phyloP scores from a whole-genome alignment of 2,888 invertebrate species.

The Erebia epiphron region DNA sequence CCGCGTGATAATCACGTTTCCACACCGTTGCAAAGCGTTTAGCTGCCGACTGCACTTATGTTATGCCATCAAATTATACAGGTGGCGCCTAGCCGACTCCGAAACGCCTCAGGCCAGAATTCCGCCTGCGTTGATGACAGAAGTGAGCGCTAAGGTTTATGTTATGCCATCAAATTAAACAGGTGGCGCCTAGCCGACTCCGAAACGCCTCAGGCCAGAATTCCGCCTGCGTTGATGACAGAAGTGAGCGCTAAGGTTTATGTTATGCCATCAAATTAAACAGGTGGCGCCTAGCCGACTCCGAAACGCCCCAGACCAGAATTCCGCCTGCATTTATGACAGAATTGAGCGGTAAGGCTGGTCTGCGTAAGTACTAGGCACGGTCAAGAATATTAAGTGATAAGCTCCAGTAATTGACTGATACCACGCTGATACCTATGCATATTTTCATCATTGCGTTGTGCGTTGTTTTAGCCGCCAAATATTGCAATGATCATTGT shows the following conservation, averaged over 20 bases:
- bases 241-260: neutral
- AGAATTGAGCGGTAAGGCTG: too few species aligned
- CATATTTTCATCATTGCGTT: too few species aligned
- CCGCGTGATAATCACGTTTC: conserved; percentile 24
- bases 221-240: neutral
- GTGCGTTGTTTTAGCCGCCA: too few species aligned
- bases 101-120: neutral
- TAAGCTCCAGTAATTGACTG: neutral
- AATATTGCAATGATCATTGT: too few species aligned
- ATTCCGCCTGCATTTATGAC: neutral
- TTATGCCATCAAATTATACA: neutral
- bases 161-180: neutral
- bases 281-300: neutral
- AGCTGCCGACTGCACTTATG: conserved; percentile 4
- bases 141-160: neutral
- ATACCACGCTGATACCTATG: neutral
- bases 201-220: neutral
- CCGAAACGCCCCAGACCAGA: neutral
- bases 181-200: neutral
- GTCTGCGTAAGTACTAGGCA: too few species aligned
- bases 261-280: neutral
- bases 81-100: neutral
- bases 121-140: neutral
- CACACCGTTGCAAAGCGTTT: conserved; percentile 18
- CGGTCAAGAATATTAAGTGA: neutral